A percentile compares a stretch with the other conserved stretches of the same genome.
Conservation (phyloP, 2,797 vertebrate species). For the Potorous gilbertii region DNA sequence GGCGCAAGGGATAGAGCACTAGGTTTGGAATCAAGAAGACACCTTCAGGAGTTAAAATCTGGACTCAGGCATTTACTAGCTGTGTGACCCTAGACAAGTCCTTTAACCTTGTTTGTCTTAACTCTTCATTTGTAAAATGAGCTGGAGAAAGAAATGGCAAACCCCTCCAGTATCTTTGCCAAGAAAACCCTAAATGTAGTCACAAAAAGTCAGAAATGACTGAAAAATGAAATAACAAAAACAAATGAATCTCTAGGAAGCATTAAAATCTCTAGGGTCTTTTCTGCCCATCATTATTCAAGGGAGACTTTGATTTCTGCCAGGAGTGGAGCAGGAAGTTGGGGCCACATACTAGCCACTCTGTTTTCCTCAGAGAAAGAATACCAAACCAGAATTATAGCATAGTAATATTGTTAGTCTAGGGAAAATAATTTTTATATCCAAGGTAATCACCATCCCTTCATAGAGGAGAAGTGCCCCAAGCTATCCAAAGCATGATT, state of each 20-base stretch:
- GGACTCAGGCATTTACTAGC: background rate
- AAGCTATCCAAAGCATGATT: background rate
- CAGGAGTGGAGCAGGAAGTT: background rate
- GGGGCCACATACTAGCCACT: background rate
- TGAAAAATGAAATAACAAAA: background rate
- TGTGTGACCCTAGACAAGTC: constrained; percentile 8
- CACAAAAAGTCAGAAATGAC: background rate
- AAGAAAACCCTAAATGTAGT: background rate
- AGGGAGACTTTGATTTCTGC: background rate
- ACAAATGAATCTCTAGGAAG: background rate
- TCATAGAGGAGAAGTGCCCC: background rate
- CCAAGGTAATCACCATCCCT: background rate
- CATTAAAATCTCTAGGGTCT: background rate
- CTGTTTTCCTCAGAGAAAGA: background rate
- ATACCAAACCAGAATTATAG: background rate
- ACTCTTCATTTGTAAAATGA: background rate
- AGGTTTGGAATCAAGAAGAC: background rate
- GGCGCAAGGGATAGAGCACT: background rate
- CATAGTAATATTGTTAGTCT: background rate
- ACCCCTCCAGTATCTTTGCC: background rate
- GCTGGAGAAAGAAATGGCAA: background rate
- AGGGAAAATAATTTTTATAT: background rate
- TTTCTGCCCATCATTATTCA: background rate
- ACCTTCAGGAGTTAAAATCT: background rate
- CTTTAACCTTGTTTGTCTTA: constrained; percentile 18